A percentile compares a stretch with the other conserved stretches of the same genome.
These are phyloP conservation scores for Fissipunctia ypsillon DNA, from an alignment of 2,888 invertebrate genomes.

Conservation along the genomic window DNA sequence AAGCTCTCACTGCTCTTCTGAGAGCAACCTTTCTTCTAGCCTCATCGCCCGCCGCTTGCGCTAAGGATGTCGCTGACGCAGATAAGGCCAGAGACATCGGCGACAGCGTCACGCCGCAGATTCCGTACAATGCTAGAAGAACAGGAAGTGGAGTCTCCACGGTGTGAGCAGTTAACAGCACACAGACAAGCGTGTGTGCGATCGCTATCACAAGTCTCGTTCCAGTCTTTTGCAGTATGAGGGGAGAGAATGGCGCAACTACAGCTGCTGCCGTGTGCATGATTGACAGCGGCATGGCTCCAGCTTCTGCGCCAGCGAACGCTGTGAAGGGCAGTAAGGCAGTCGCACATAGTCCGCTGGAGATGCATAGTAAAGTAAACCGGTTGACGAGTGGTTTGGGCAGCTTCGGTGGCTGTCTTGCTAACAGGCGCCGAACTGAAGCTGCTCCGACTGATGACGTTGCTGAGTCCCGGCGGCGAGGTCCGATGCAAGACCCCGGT, in stretches of 20 bases:
- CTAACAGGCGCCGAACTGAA: constrained; percentile 93
- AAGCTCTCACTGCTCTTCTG: constrained; percentile 83
- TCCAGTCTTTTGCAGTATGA: constrained; percentile 85
- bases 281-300: constrained; percentile 91
- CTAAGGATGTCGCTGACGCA: constrained; percentile 90
- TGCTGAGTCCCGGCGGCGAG: constrained; percentile 92
- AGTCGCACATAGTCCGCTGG: constrained; percentile 92
- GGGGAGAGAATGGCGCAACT: constrained; percentile 87
- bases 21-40: constrained; percentile 81
- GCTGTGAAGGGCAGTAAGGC: constrained; percentile 91
- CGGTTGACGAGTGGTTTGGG: constrained; percentile 86
- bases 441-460: constrained; percentile 94
- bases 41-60: constrained; percentile 89
- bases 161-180: constrained; percentile 91
- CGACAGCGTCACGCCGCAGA: constrained; percentile 90
- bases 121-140: constrained; percentile 82
- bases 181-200: constrained; percentile 89
- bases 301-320: constrained; percentile 88
- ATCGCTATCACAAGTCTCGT: constrained; percentile 83
- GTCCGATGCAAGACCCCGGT: constrained; percentile 68
- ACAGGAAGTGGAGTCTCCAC: constrained; percentile 82
- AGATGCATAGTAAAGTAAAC: constrained; percentile 89
- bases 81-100: constrained; percentile 91
- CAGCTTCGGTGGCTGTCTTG: constrained; percentile 87
- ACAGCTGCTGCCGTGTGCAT: constrained; percentile 91